Evolutionary conservation across 2,113 vertebrate genomes (phyloP), one percentile per base, ranked within the genome.

Genomic region (Pterocles burchelli): DNA sequence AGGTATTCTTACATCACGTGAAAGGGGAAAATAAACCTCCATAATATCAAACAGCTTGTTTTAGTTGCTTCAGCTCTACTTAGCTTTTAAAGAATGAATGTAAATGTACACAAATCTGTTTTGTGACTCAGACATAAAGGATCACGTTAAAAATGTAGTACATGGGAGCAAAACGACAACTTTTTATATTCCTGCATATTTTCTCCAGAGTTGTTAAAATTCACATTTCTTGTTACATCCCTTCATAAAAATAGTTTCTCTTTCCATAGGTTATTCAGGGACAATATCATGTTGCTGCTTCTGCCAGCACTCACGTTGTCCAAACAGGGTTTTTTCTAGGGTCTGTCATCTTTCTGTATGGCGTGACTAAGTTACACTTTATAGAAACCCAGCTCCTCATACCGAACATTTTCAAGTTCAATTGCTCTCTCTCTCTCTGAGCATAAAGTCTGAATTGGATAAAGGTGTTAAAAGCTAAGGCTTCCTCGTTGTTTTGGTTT

Each of bases 131-230:
- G 76, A 36, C 76, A 75, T 72, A 92, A 90, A 96, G 80, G 80
- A 61, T 54, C 22, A 9, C 79, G 80, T 95, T 96, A 92, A 90
- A 97, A 95, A 92, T 76, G 86, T 89, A 94, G 43, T 81, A 92
- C 80, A 70, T 2, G 14, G 68, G 6, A 87, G 54, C 51, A 89
- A 89, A 82, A 66, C n/a, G 34, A 88, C 0, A 0, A 28, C n/a
- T 41, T 54, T 93, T 89, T 86, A 78, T 71, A 80, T 45, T 54
- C 28, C 46, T 62, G 70, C 31, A 17, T 90, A 84, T 75, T 92
- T 94, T 46, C 61, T 57, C 41, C 11, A 3, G 52, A 67, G 52
- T 7, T 83, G 63, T 78, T 90, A 90, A 84, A 88, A 94, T n/a
- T 58, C 86, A 51, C 72, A 45, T 72, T 72, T 89, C 65, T 65